Evolutionary conservation across 1,140 invertebrate genomes (phyloP), one percentile per base, ranked within the genome.

Genomic region (Pogonognathellus flavescens): DNA sequence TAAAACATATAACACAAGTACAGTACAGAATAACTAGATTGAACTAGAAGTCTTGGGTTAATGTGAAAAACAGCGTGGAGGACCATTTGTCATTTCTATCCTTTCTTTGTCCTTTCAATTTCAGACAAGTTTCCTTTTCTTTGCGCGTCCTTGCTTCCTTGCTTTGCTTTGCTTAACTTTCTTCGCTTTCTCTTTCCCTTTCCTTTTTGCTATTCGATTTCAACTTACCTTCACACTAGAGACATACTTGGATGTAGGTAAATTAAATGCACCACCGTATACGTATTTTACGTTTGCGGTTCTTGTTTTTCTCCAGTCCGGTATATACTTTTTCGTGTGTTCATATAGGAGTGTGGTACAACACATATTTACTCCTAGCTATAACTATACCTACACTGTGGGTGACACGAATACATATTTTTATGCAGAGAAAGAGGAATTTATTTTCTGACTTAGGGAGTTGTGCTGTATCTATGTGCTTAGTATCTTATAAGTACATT

Each of bases 1-100:
- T 41, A 41, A 41, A 41, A 6, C 31, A 41, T 41, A 41, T 41
- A 41, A 41, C 2, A 41, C 1, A 41, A 41, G 31, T 41, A 41
- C 31, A 41, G 31, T 41, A 41, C 31, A 41, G 31, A 41, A 41
- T 41, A 41, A 41, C 31, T 41, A 41, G 25, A 41, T 25, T 70
- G 66, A 70, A 70, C 70, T 76, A 16, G 49, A 76, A 76, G 70
- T 31, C 70, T 76, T 49, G 31, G 70, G 70, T 76, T 76, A 76
- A 76, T 76, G 70, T 76, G 70, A 76, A 76, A 76, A 76, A 76
- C 70, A 76, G 70, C 70, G 70, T 76, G 70, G 31, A 76, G 70
- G 41, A 31, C 70, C 70, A 76, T 76, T 76, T 76, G 70, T 76
- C 70, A 76, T 76, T 76, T 76, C 70, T 18, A 13, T 57, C 70